Evolutionary conservation across 2,888 invertebrate genomes (phyloP).

Genomic region (Sepiola atlantica): DNA sequence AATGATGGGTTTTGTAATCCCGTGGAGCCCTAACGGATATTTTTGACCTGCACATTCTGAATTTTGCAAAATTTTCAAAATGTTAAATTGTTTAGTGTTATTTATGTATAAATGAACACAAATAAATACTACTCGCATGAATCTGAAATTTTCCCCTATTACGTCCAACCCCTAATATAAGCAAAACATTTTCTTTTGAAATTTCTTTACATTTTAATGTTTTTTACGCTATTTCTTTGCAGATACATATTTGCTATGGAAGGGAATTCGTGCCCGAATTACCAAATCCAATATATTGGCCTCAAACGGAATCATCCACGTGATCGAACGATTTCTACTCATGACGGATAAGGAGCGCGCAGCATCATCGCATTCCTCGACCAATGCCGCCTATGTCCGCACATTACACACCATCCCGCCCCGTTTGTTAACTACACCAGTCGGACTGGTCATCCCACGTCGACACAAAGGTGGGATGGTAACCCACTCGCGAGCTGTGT

Average conservation of each 20-base stretch:
- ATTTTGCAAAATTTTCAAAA: too few relatives aligned
- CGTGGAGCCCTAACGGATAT: too few relatives aligned
- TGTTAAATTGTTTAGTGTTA: too few relatives aligned
- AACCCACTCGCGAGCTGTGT: neutral
- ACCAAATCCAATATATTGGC: slow-evolving; percentile 62
- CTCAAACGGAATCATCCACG: slow-evolving; percentile 67
- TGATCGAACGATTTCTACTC: slow-evolving; percentile 61
- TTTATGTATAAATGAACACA: too few relatives aligned
- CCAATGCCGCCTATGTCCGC: slow-evolving; percentile 50
- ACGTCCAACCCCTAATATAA: too few relatives aligned
- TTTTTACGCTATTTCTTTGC: slow-evolving; percentile 47
- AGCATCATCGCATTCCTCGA: slow-evolving; percentile 47
- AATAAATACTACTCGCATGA: too few relatives aligned
- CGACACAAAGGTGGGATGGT: neutral
- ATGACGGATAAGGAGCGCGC: slow-evolving; percentile 53
- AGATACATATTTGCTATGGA: slow-evolving; percentile 62
- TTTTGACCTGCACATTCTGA: too few relatives aligned
- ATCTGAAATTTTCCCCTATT: too few relatives aligned
- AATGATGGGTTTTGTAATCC: too few relatives aligned
- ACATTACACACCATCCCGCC: slow-evolving; percentile 8
- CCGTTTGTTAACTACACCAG: slow-evolving; percentile 40
- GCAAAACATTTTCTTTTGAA: neutral
- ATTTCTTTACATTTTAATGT: neutral
- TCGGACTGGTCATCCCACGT: slow-evolving; percentile 33
- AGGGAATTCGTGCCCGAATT: slow-evolving; percentile 58